These are phyloP conservation scores for Artemia franciscana DNA, from an alignment of 1,140 invertebrate genomes.

Conservation along the genomic window DNA sequence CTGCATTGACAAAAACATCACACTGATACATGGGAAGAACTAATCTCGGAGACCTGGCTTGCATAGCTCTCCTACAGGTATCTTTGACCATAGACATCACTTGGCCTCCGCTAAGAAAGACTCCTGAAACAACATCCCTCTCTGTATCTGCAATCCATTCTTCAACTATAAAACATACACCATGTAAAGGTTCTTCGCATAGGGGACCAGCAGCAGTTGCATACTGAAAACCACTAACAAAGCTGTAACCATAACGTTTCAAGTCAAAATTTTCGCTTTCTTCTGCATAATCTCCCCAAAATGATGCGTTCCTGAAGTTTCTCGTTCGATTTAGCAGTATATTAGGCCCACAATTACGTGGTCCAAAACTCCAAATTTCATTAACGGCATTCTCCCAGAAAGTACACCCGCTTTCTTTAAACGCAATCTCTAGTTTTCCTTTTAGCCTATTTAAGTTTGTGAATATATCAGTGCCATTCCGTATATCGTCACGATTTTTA, in stretches of 20 bases:
- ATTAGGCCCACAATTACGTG: slow-evolving; percentile 66
- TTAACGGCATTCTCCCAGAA: slow-evolving; percentile 32
- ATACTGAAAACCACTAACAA: slow-evolving; percentile 85
- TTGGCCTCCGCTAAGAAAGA: slow-evolving; percentile 45
- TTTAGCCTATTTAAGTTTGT: slow-evolving; percentile 34
- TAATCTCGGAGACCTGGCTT: slow-evolving; percentile 63
- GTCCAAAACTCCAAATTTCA: slow-evolving; percentile 74
- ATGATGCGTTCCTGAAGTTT: not conserved
- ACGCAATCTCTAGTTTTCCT: slow-evolving; percentile 32
- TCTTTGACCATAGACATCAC: slow-evolving; percentile 77
- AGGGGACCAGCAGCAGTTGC: slow-evolving; percentile 66
- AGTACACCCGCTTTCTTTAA: slow-evolving; percentile 30
- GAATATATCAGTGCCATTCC: not conserved
- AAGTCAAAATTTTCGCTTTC: not conserved
- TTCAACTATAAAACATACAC: slow-evolving; percentile 69
- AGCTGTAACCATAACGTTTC: slow-evolving; percentile 37
- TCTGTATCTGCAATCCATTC: slow-evolving; percentile 35
- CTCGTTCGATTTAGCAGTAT: slow-evolving; percentile 46
- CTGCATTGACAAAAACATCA: slow-evolving; percentile 69
- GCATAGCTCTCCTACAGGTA: slow-evolving; percentile 64
- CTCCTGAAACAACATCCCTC: slow-evolving; percentile 5
- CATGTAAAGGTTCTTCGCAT: slow-evolving; percentile 88
- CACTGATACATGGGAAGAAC: slow-evolving; percentile 94
- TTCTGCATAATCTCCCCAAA: not conserved
- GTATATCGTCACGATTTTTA: slow-evolving; percentile 5